Conservation (phyloP, 2,797 vertebrate genomes). For the Synaphobranchus kaupii region DNA sequence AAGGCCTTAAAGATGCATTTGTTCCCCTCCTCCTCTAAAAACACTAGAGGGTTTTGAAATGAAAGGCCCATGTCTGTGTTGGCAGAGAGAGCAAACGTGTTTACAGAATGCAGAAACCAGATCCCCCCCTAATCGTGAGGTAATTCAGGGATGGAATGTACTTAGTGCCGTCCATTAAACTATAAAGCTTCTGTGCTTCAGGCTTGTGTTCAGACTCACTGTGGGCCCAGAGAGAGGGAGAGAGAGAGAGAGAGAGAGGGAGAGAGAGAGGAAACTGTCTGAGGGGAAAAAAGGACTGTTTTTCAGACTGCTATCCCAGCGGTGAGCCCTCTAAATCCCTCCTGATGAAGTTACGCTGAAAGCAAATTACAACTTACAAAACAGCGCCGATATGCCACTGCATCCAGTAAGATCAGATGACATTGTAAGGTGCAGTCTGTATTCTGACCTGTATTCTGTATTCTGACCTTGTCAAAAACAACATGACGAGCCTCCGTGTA, state of each 20-base stretch:
- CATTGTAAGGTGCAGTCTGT: not conserved
- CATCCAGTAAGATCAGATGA: not conserved
- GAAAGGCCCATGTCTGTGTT: constrained; percentile 18
- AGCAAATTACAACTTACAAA: not conserved
- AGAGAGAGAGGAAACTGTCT: not conserved
- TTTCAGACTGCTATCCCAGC: constrained; percentile 67
- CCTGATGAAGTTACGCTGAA: constrained; percentile 72
- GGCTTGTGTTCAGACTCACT: constrained; percentile 31
- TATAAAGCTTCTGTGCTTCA: constrained; percentile 67
- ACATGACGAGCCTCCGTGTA: too few relatives aligned
- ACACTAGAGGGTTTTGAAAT: constrained; percentile 10
- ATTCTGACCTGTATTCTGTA: not conserved
- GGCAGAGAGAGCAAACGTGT: constrained; percentile 38
- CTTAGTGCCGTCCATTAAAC: constrained; percentile 77
- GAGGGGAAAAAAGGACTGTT: constrained; percentile 47
- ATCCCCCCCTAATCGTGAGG: constrained; percentile 62
- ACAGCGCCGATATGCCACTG: not conserved
- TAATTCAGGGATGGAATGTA: constrained; percentile 70
- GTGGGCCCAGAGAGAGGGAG: not conserved
- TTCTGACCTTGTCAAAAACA: too few relatives aligned
- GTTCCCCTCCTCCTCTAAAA: not conserved
- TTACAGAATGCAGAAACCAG: constrained; percentile 69
- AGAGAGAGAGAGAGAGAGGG: too few relatives aligned
- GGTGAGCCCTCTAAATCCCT: constrained; percentile 53
- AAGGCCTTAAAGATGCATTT: constrained; percentile 20